These are phyloP conservation scores for Ptychochromis oligacanthus DNA, from an alignment of 2,113 vertebrate species.

Conservation along the genomic window DNA sequence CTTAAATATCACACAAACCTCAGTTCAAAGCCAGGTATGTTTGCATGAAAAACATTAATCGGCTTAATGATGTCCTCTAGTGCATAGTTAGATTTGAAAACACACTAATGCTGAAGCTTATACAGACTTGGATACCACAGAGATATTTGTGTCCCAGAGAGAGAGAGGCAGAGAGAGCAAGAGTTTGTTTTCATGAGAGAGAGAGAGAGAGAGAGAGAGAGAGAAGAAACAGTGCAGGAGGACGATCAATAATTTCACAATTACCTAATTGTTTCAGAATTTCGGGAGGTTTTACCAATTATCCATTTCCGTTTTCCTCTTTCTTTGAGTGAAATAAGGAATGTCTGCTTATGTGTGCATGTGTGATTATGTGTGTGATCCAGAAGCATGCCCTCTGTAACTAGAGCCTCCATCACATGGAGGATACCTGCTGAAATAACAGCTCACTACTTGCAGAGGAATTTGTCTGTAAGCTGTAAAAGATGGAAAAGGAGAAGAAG, in stretches of 20 bases:
- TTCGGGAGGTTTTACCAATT: slow-evolving; percentile 26
- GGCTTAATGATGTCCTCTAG: slow-evolving; percentile 52
- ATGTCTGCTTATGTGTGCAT: slow-evolving; percentile 8
- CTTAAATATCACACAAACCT: slow-evolving; percentile 72
- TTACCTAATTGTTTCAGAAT: slow-evolving; percentile 55
- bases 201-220: background rate
- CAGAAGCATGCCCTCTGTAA: slow-evolving; percentile 58
- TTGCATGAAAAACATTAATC: slow-evolving; percentile 61
- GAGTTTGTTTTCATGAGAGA: background rate
- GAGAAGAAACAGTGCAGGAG: slow-evolving; percentile 5
- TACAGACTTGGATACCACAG: slow-evolving; percentile 13
- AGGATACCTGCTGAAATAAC: slow-evolving; percentile 66
- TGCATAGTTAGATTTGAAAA: slow-evolving; percentile 46
- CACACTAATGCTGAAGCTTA: slow-evolving; percentile 22
- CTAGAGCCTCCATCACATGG: slow-evolving; percentile 63
- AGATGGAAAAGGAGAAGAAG: slow-evolving; percentile 44
- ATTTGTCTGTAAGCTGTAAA: slow-evolving; percentile 69
- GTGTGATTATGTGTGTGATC: slow-evolving; percentile 41
- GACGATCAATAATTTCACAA: slow-evolving; percentile 19
- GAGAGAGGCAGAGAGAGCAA: background rate
- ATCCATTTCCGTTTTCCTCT: slow-evolving; percentile 33
- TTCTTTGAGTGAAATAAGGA: slow-evolving; percentile 43
- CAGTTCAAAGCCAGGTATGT: slow-evolving; percentile 68
- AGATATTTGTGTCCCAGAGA: slow-evolving; percentile 15
- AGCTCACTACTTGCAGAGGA: slow-evolving; percentile 55